phyloP scores from a whole-genome alignment of 2,113 vertebrate species.

The Speoplatyrhinus poulsoni region DNA sequence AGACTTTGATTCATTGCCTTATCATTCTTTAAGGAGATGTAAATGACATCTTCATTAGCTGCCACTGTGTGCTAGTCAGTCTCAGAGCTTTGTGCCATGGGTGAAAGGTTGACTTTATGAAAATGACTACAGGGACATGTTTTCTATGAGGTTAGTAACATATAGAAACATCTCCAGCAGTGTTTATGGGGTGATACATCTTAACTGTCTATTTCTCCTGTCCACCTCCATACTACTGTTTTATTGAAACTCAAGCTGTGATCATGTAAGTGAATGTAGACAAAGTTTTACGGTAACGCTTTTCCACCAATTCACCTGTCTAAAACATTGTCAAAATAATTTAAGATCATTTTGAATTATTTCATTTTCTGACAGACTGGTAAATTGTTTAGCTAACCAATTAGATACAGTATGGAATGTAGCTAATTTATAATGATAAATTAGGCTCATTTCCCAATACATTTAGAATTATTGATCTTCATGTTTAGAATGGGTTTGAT shows the following conservation, averaged over 20 bases:
- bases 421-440: no score
- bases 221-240: slow-evolving; percentile 12
- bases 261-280: slow-evolving; percentile 12
- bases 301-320: slow-evolving; percentile 43
- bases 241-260: slow-evolving; percentile 11
- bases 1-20: slow-evolving; percentile 61
- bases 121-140: slow-evolving; percentile 60
- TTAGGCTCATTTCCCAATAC: no score
- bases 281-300: slow-evolving; percentile 32
- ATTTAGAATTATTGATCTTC: no score
- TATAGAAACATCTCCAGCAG: slow-evolving; percentile 33
- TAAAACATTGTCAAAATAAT: slow-evolving; percentile 35
- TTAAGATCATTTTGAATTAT: slow-evolving; percentile 1
- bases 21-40: slow-evolving; percentile 36
- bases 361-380: neutral
- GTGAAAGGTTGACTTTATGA: slow-evolving; percentile 68
- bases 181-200: slow-evolving; percentile 32
- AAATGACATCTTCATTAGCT: slow-evolving; percentile 50
- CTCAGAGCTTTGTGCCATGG: slow-evolving; percentile 57
- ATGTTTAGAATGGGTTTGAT: no score
- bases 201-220: slow-evolving; percentile 22
- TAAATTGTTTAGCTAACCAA: no score
- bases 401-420: no score
- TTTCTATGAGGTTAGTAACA: slow-evolving; percentile 45
- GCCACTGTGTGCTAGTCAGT: slow-evolving; percentile 48